Evolutionary conservation across 2,797 vertebrate species (phyloP), one percentile per base, ranked within the genome.

Genomic region (Cygnus olor): DNA sequence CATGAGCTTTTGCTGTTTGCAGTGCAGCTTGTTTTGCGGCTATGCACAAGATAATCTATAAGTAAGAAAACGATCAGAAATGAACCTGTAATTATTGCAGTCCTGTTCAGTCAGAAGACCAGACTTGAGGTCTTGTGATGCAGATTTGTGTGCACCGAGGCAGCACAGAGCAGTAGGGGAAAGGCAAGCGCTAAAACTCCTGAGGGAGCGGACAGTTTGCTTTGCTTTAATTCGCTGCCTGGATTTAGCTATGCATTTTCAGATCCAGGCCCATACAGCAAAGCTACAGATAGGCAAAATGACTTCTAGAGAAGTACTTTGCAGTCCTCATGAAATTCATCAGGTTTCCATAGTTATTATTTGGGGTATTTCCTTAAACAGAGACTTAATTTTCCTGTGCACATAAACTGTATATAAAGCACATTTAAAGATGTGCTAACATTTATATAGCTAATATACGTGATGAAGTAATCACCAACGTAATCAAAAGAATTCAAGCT

Each of bases 51-150:
- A 2, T 28, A 4, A 79, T 40, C 14, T 27, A 0, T 4, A 42
- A 34, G 42, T 16, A 12, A 57, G 57, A 30, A 80, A 73, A 24
- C 5, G 36, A 20, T 14, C 2, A n/a, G 28, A 70, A 7, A 21
- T 3, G 64, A 70, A 1, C 6, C 40, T 0, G 0, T 36, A n/a
- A 36, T 38, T 60, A 10, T 6, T 47, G 21, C 18, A 1, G 22
- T 66, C 61, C 7, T 73, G 38, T 57, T 27, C 19, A 12, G 25
- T 27, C 42, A n/a, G 34, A 51, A 49, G 58, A 51, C 25, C 10
- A 5, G 8, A 11, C 30, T 49, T 0, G 0, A 0, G 0, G 32
- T 63, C 73, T 10, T 40, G 38, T 40, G 66, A 17, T 71, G 10
- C 13, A 53, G 66, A 20, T 88, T 84, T n/a, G 42, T 38, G 65